Base-by-base conservation (phyloP, 1,140 invertebrate genomes). In the Drosophila sulfurigaster region DNA sequence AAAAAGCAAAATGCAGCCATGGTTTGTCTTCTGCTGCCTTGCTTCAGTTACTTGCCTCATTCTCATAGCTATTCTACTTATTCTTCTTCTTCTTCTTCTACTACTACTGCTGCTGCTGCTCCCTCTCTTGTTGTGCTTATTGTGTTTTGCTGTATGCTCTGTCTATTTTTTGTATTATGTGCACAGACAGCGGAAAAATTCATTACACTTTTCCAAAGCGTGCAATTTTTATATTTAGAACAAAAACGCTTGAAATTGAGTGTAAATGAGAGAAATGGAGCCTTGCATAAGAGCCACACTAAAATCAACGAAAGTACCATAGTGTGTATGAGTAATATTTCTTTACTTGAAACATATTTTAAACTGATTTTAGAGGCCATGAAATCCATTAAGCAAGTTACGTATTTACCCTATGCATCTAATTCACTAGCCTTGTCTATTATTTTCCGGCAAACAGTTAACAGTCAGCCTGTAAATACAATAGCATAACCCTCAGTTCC, bases 171-270 rank as follows among this genome's bases (percentile, higher is more conserved):
- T 88, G 11, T 43, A 43, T 87, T 89, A 71, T 87, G 66, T 83
- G 77, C 82, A 75, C 32, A 75, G 77, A 87, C 73, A 87, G 77
- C 83, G 83, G 80, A 87, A 89, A 87, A 87, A 87, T 87, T 87
- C 85, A 87, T 87, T 89, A 87, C 77, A 89, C 77, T 79, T 82
- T 86, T 83, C 69, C 78, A 83, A 74, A 81, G 80, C 76, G 65
- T 76, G 74, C 73, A 75, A 70, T 83, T 87, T 87, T 87, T 82
- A 52, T 87, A 66, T 70, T 78, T 54, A 71, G 68, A 88, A 89
- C 80, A 80, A 89, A 88, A 88, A 76, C 78, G 66, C 77, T 72
- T 48, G 63, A 76, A 77, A 85, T 67, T 68, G 56, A 69, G 49
- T 66, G 64, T 16, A 41, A 70, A 63, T 54, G 38, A 58, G 11